Evolutionary conservation across 2,888 invertebrate species (phyloP), one percentile per base, ranked within the genome.

Genomic region (Thysanoteuthis rhombus): DNA sequence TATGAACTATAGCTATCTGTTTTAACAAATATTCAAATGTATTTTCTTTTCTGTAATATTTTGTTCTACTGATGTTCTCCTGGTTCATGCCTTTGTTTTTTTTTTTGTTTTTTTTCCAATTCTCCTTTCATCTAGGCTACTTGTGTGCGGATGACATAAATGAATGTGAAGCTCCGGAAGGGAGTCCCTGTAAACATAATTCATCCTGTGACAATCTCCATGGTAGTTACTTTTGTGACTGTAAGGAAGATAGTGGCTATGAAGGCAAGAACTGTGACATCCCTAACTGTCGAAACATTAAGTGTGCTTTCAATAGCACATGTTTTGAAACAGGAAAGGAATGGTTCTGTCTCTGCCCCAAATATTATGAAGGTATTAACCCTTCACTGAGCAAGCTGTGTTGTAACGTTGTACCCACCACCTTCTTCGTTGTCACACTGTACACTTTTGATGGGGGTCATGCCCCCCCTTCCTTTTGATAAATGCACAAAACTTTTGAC

Each of bases 181-280:
- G 52, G 28, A 92, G 96, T 94, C 97, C 97, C 28, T 98, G 98
- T 95, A 95, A 96, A 93, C 97, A 98, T 95, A 97, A 97, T 19
- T 98, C 97, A 4, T 97, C 96, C 4, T 98, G 98, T 95, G 95
- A 97, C 22, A 97, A 97, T 96, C 96, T 96, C 40, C 94, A 94
- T 28, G 96, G 96, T 0, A 94, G 93, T 58, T 96, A 95, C 94
- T 94, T 94, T 32, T 97, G 97, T 94, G 94, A 94, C 90, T 97
- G 97, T 93, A 94, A 94, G 1, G 36, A 40, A 28, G 91, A 91
- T 40, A 47, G 94, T 22, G 97, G 96, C 3, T 96, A 95, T 94
- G 93, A 93, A 47, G 96, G 96, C 0, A 93, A 94, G 38, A 94
- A 95, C 93, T 96, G 96, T 94, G 93, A 94, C 6, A 94, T 89